Percentiles rank a stretch among this genome's conserved stretches.
phyloP scores from a whole-genome alignment of 2,888 invertebrate genomes.

The Orthonevra nobilis region DNA sequence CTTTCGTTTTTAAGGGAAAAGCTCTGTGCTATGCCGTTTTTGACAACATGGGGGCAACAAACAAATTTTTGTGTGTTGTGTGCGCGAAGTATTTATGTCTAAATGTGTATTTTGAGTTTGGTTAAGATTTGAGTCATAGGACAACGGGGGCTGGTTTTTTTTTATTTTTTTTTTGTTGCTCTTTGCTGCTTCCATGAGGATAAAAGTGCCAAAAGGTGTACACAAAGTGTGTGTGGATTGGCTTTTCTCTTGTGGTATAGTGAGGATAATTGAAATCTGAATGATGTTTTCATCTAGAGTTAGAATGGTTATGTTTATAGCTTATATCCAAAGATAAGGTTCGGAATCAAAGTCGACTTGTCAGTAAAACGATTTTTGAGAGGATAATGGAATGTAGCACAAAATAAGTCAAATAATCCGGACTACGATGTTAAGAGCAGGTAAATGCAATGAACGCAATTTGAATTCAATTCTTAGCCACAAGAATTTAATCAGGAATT shows the following conservation, averaged over 20 bases:
- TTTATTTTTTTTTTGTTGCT: constrained; percentile 16
- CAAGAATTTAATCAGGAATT: too few species aligned
- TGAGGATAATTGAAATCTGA: not conserved
- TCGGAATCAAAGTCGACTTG: too few species aligned
- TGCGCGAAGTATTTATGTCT: constrained; percentile 43
- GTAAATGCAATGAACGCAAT: too few species aligned
- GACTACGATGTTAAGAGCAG: too few species aligned
- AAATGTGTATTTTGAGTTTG: constrained; percentile 41
- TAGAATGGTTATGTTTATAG: constrained; percentile 42
- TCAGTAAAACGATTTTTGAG: too few species aligned
- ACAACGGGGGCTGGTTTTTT: constrained; percentile 8
- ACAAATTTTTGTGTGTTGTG: constrained; percentile 51
- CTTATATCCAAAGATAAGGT: too few species aligned
- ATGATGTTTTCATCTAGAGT: too few species aligned
- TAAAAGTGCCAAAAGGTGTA: constrained; percentile 5
- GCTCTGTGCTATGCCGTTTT: constrained; percentile 41
- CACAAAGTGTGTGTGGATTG: constrained; percentile 23
- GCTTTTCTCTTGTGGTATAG: constrained; percentile 13
- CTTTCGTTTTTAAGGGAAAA: constrained; percentile 38
- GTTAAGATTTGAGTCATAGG: not conserved
- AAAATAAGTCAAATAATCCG: too few species aligned
- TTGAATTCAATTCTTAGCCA: too few species aligned
- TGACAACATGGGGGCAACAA: constrained; percentile 45
- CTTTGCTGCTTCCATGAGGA: not conserved
- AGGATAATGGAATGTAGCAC: too few species aligned